Evolutionary conservation across 2,797 vertebrate species (phyloP).

Genomic region (Rhincodon typus): DNA sequence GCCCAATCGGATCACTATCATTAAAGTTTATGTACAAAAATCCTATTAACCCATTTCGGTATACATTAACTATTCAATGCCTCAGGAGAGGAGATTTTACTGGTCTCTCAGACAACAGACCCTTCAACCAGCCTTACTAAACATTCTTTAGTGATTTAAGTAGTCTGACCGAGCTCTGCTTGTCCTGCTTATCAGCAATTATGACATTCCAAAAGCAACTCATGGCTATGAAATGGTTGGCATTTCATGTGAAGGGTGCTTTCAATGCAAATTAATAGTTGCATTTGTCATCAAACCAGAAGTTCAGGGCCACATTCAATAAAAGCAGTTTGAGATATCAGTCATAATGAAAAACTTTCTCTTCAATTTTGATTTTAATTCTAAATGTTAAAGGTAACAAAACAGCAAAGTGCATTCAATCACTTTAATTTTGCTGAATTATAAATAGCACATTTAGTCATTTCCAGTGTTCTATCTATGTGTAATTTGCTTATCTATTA

Average conservation of each 20-base stretch:
- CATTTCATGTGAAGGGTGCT: not conserved
- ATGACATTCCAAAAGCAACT: not conserved
- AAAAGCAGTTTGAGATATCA: not conserved
- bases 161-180: not conserved
- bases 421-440: not conserved
- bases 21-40: not conserved
- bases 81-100: not conserved
- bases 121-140: not conserved
- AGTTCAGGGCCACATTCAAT: too few relatives aligned
- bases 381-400: not conserved
- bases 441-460: too few relatives aligned
- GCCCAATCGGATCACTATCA: too few relatives aligned
- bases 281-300: not conserved
- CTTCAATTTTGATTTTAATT: not conserved
- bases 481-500: not conserved
- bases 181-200: not conserved
- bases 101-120: not conserved
- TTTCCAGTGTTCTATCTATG: too few relatives aligned
- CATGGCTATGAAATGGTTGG: not conserved
- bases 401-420: not conserved
- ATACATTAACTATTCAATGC: not conserved
- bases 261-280: not conserved
- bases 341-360: not conserved
- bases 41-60: not conserved
- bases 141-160: not conserved